These are phyloP conservation scores for Tamias sibiricus DNA, from an alignment of 2,113 vertebrate genomes.

Conservation along the genomic window DNA sequence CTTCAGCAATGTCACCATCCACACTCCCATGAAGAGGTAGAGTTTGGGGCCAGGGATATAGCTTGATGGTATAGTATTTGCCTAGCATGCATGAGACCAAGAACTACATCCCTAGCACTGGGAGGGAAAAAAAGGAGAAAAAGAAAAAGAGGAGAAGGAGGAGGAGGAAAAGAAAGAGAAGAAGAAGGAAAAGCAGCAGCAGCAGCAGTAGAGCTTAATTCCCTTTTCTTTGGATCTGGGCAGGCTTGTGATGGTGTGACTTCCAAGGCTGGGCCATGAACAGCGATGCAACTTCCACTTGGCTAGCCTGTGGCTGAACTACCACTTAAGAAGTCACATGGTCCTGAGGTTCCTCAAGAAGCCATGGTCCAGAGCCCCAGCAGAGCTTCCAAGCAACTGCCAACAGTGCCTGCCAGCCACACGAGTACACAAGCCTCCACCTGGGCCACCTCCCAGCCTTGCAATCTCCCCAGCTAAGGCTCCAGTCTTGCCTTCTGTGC, in stretches of 20 bases:
- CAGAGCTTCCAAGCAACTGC: neutral
- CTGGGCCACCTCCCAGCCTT: neutral
- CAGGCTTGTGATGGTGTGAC: neutral
- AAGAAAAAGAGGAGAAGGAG: neutral
- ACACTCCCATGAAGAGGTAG: neutral
- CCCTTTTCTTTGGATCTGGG: neutral
- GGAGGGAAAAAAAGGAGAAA: fast-evolving
- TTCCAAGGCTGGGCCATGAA: neutral
- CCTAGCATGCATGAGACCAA: neutral
- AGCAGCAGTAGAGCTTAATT: neutral
- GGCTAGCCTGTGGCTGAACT: neutral
- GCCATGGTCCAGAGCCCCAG: neutral
- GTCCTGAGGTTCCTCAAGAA: neutral
- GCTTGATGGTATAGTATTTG: too few relatives aligned
- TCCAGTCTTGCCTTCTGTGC: neutral
- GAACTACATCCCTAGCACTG: neutral
- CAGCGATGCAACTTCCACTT: neutral
- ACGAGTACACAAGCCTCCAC: neutral
- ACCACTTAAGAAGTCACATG: fast-evolving
- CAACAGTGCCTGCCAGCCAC: too few relatives aligned
- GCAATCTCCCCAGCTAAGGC: neutral
- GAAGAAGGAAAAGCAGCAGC: too few relatives aligned
- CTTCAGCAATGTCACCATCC: neutral
- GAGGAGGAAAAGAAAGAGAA: too few relatives aligned
- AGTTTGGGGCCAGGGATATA: neutral